Percentiles rank a stretch among this genome's conserved stretches.
Conservation (phyloP, 2,113 vertebrate genomes). For the Bostrychus sinensis region DNA sequence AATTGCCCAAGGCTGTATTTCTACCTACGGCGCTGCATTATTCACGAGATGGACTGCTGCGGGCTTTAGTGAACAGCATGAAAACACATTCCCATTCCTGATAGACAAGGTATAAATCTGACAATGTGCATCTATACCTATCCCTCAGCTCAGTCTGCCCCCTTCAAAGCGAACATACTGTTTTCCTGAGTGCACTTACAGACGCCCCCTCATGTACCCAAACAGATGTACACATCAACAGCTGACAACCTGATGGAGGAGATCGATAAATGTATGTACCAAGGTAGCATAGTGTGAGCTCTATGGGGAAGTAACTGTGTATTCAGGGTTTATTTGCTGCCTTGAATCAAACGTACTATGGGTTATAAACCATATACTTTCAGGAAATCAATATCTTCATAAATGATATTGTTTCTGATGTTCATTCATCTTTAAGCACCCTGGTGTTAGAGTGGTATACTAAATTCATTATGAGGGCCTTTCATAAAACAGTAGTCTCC, state of each 20-base stretch:
- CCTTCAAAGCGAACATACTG: constrained; percentile 18
- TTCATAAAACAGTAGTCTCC: not conserved
- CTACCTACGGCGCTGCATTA: constrained; percentile 69
- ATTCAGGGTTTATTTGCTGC: not conserved
- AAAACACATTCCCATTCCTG: constrained; percentile 55
- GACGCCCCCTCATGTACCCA: constrained; percentile 9
- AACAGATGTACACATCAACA: not conserved
- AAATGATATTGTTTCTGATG: not conserved
- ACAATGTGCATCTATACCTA: constrained; percentile 42
- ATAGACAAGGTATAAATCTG: constrained; percentile 62
- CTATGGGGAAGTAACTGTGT: not conserved
- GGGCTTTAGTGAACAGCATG: constrained; percentile 62
- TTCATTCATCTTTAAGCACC: not conserved
- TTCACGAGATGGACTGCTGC: constrained; percentile 61
- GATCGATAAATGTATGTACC: constrained; percentile 15
- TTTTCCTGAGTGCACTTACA: constrained; percentile 9
- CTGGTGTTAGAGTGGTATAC: not conserved
- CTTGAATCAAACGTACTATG: not conserved
- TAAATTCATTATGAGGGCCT: constrained; percentile 10
- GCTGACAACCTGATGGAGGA: not conserved
- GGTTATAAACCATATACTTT: not conserved
- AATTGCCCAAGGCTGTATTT: constrained; percentile 68
- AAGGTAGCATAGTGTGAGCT: not conserved
- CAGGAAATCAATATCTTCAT: not conserved
- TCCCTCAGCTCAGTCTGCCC: constrained; percentile 34